Evolutionary conservation across 2,888 invertebrate species (phyloP).

Genomic region (Ormyrus labotus): DNA sequence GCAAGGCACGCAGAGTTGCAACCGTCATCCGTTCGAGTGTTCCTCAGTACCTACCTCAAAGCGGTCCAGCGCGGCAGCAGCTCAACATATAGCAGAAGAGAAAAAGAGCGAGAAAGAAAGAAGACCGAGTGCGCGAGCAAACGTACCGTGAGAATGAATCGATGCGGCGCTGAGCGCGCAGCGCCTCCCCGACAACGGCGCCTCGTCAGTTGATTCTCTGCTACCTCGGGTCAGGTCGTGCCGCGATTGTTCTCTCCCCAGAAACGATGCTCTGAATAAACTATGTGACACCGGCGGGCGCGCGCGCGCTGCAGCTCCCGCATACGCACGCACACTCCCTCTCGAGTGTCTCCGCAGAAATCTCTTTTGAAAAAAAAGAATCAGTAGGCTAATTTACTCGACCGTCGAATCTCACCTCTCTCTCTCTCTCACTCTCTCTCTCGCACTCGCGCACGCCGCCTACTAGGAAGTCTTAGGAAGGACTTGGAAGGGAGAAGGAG

Average conservation of each 20-base stretch:
- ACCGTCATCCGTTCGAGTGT: too few relatives aligned
- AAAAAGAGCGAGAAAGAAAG: neutral
- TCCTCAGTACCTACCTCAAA: too few relatives aligned
- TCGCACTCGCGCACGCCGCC: neutral
- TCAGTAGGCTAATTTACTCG: neutral
- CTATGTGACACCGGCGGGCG: conserved; percentile 1
- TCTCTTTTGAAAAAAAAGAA: conserved; percentile 11
- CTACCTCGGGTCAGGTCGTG: neutral
- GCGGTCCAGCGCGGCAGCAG: too few relatives aligned
- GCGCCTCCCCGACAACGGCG: neutral
- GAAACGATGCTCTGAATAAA: conserved; percentile 44
- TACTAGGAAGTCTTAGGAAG: neutral
- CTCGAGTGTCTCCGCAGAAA: neutral
- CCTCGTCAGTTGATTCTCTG: too few relatives aligned
- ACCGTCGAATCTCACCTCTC: too few relatives aligned
- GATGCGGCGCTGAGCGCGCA: conserved; percentile 42
- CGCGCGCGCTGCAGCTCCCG: neutral
- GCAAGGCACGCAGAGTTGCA: too few relatives aligned
- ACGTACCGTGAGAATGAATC: conserved; percentile 37
- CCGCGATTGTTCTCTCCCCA: conserved; percentile 3
- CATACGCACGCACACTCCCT: neutral
- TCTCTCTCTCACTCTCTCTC: too few relatives aligned
- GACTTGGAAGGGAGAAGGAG: neutral
- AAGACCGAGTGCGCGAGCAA: conserved; percentile 8
- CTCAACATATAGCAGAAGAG: neutral